A percentile compares a stretch with the other conserved stretches of the same genome.
Evolutionary conservation across 53 echinoderm and acorn worm species (phyloP).

Genomic region (Holothuria leucospilota): DNA sequence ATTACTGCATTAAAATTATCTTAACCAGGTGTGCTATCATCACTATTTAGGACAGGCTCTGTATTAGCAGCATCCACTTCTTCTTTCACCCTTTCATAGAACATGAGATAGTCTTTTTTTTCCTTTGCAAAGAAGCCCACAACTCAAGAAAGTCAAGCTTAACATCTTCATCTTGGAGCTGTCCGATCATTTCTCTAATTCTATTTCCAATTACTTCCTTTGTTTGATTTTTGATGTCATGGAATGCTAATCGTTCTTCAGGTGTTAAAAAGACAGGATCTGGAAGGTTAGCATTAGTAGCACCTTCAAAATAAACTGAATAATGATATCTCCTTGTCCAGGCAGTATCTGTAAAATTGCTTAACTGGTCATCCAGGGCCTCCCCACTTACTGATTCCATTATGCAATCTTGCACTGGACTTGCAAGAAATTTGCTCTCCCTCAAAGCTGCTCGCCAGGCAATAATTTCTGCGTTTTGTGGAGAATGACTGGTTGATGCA

Average conservation of each 20-base stretch:
- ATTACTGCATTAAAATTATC: no score
- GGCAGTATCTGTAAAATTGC: background rate
- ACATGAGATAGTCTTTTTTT: background rate
- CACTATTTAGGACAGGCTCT: background rate
- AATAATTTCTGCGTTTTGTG: background rate
- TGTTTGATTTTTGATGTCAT: constrained; percentile 32
- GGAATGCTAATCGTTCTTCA: no score
- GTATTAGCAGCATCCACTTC: constrained; percentile 5
- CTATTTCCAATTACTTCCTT: constrained; percentile 4
- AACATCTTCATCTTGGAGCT: background rate
- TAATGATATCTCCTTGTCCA: background rate
- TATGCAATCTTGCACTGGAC: constrained; percentile 7
- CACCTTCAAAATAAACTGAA: background rate
- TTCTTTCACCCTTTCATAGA: background rate
- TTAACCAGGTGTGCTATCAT: no score
- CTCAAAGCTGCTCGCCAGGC: constrained; percentile 35
- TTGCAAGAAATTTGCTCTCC: constrained; percentile 7
- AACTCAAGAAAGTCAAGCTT: background rate
- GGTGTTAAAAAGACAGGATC: no score
- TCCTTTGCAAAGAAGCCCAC: background rate
- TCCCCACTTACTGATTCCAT: constrained; percentile 7
- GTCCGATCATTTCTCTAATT: background rate
- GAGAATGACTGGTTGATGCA: background rate
- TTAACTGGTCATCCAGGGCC: constrained; percentile 1
- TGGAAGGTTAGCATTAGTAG: background rate